Conservation (phyloP, 2,888 invertebrate genomes). For the Lagria hirta region DNA sequence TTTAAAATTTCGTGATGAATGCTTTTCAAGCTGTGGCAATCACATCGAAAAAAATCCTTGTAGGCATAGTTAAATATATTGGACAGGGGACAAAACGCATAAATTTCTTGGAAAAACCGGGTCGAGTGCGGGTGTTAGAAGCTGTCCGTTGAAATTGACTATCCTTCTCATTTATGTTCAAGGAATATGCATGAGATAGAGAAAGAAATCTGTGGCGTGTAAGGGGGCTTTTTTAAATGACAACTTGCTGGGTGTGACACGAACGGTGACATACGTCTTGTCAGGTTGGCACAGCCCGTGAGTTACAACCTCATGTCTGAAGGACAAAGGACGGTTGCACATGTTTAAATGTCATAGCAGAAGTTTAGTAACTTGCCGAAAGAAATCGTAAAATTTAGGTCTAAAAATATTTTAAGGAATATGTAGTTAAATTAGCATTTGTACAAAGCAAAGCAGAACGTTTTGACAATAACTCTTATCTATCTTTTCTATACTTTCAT, state of each 20-base stretch:
- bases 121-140: slow-evolving; percentile 41
- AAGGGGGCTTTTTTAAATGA: slow-evolving; percentile 27
- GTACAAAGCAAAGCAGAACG: too few relatives aligned
- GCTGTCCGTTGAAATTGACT: neutral
- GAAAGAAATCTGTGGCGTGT: slow-evolving; percentile 5
- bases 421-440: too few relatives aligned
- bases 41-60: too few relatives aligned
- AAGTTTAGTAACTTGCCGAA: too few relatives aligned
- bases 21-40: too few relatives aligned
- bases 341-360: too few relatives aligned
- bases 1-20: too few relatives aligned
- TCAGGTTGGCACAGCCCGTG: slow-evolving; percentile 33
- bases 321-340: slow-evolving; percentile 14
- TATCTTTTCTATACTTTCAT: too few relatives aligned
- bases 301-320: slow-evolving; percentile 14
- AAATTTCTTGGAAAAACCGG: slow-evolving; percentile 41
- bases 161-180: slow-evolving; percentile 1
- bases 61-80: too few relatives aligned
- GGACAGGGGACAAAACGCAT: slow-evolving; percentile 44
- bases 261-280: slow-evolving; percentile 47
- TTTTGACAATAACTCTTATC: too few relatives aligned
- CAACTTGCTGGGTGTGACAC: slow-evolving; percentile 44
- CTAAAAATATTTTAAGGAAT: too few relatives aligned
- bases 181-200: slow-evolving; percentile 3
- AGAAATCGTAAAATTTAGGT: too few relatives aligned